phyloP scores from a whole-genome alignment of 37 sponge, comb jelly and placozoan genomes.

The Mnemiopsis leidyi region DNA sequence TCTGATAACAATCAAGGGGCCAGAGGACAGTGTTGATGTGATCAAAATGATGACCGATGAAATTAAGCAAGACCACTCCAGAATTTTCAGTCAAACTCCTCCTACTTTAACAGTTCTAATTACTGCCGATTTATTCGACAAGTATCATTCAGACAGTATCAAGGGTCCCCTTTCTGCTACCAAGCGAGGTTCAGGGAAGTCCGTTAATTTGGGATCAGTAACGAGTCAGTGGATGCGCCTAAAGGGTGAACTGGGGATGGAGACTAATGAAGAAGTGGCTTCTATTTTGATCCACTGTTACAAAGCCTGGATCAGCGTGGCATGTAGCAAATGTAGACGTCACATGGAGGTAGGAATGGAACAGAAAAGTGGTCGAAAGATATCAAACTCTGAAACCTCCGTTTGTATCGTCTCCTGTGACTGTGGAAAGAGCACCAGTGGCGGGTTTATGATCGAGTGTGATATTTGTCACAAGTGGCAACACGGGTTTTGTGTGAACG shows the following conservation, averaged over 20 bases:
- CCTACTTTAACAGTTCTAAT: conserved; percentile 35
- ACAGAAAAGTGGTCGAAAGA: neutral
- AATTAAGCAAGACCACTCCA: conserved; percentile 1
- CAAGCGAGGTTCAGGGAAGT: neutral
- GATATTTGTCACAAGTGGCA: conserved; percentile 58
- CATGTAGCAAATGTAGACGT: conserved; percentile 12
- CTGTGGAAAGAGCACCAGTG: conserved; percentile 51
- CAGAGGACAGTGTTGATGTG: neutral
- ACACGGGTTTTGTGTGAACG: conserved; percentile 51
- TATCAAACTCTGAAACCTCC: conserved; percentile 25
- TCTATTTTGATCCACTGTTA: conserved; percentile 57
- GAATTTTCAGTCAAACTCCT: conserved; percentile 48
- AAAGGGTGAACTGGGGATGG: conserved; percentile 58
- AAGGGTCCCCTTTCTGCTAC: neutral
- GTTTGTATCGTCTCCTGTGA: conserved; percentile 48
- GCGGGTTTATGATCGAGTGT: conserved; percentile 62
- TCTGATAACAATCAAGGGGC: neutral
- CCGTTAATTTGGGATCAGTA: neutral
- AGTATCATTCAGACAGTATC: neutral
- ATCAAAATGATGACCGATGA: conserved; percentile 12
- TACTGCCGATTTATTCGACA: neutral
- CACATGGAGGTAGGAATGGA: conserved; percentile 63
- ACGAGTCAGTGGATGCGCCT: conserved; percentile 17
- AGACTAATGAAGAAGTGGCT: conserved; percentile 11
- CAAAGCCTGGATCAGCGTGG: conserved; percentile 60